A percentile compares a stretch with the other conserved stretches of the same genome.
These are phyloP conservation scores for Rutilus rutilus DNA, from an alignment of 2,113 vertebrate genomes.

Conservation along the genomic window DNA sequence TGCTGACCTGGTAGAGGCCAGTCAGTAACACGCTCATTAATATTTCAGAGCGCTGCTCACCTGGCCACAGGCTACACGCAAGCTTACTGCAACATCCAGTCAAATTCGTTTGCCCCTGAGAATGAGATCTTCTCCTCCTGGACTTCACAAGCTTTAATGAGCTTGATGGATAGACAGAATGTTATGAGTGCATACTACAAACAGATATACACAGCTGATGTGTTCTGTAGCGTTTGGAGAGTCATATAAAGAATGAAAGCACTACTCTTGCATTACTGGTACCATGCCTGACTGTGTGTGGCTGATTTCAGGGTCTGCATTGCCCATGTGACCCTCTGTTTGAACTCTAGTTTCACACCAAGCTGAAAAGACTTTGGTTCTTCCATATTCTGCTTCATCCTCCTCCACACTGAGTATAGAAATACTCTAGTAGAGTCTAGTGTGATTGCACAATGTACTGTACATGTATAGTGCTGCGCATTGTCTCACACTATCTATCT, in stretches of 20 bases:
- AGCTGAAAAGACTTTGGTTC: constrained; percentile 38
- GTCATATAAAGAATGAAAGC: neutral
- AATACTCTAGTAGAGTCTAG: neutral
- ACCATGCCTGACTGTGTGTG: neutral
- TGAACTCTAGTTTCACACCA: constrained; percentile 38
- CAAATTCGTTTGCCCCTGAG: constrained; percentile 43
- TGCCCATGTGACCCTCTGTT: constrained; percentile 28
- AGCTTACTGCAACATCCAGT: constrained; percentile 26
- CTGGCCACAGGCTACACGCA: constrained; percentile 52
- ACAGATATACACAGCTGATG: neutral
- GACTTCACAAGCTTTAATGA: constrained; percentile 30
- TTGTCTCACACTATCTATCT: no score
- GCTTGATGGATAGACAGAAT: neutral
- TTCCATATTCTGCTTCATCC: constrained; percentile 44
- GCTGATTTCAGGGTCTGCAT: constrained; percentile 32
- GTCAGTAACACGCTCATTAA: constrained; percentile 54
- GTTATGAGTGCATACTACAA: neutral
- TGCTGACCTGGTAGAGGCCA: constrained; percentile 58
- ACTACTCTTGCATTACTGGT: neutral
- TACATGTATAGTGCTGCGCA: neutral
- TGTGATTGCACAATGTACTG: neutral
- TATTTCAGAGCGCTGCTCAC: constrained; percentile 57
- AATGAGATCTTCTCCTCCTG: constrained; percentile 30
- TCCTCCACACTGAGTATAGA: constrained; percentile 10
- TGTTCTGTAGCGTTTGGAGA: neutral